phyloP scores from a whole-genome alignment of 2,888 invertebrate genomes.

The Molanna angustata region DNA sequence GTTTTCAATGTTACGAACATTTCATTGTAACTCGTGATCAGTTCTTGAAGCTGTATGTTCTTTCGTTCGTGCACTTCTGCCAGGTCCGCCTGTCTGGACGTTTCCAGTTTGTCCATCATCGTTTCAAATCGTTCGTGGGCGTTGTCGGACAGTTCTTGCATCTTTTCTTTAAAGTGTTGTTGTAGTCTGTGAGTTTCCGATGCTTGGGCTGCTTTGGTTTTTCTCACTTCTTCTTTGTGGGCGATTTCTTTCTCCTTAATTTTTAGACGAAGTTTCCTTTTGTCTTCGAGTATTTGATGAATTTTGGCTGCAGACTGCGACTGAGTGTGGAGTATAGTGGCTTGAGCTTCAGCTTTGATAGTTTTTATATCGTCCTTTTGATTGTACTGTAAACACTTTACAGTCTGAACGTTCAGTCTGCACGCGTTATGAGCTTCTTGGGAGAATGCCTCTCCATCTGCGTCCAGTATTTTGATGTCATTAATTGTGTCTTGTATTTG shows the following conservation, averaged over 20 bases:
- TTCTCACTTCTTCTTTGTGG: slow-evolving; percentile 47
- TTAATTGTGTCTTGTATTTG: too few species aligned
- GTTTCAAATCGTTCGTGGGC: slow-evolving; percentile 70
- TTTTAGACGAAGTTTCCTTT: slow-evolving; percentile 62
- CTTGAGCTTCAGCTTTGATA: slow-evolving; percentile 78
- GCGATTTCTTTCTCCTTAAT: slow-evolving; percentile 67
- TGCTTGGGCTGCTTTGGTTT: slow-evolving; percentile 57
- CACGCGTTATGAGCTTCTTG: slow-evolving; percentile 83
- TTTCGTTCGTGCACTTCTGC: slow-evolving; percentile 89
- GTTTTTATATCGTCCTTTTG: slow-evolving; percentile 83
- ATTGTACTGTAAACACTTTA: slow-evolving; percentile 89
- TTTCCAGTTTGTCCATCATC: slow-evolving; percentile 67
- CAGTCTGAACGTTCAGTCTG: slow-evolving; percentile 76
- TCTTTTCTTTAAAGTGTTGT: slow-evolving; percentile 49
- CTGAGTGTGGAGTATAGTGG: too few species aligned
- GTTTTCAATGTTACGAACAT: slow-evolving; percentile 87
- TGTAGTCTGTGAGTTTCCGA: slow-evolving; percentile 64
- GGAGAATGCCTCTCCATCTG: too few species aligned
- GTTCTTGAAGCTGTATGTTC: slow-evolving; percentile 77
- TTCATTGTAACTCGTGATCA: slow-evolving; percentile 79
- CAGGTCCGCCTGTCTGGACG: slow-evolving; percentile 78
- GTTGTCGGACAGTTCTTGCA: slow-evolving; percentile 56
- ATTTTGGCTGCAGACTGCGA: slow-evolving; percentile 78
- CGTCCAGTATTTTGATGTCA: too few species aligned
- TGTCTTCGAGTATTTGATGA: slow-evolving; percentile 70